Conservation (phyloP, 2,113 vertebrate species). For the Rissa tridactyla region DNA sequence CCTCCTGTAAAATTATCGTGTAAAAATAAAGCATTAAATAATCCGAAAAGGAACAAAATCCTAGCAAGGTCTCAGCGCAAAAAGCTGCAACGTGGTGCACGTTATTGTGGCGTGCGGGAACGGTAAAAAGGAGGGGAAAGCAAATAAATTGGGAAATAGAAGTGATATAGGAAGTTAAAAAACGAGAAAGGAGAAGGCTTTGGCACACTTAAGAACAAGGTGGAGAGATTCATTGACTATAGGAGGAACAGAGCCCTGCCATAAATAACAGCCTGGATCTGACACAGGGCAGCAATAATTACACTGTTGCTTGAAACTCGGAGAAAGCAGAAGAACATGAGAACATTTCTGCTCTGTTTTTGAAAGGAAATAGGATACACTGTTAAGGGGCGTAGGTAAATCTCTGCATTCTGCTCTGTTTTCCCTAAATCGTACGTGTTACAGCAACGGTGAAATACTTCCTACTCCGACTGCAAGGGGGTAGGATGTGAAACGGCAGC, state of each 20-base stretch:
- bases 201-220: background rate
- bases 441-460: background rate
- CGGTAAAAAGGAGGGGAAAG: background rate
- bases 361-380: background rate
- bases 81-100: accelerated
- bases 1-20: background rate
- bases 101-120: background rate
- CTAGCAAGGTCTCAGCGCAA: background rate
- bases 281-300: background rate
- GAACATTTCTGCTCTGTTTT: background rate
- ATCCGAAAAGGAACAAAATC: background rate
- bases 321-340: background rate
- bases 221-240: background rate
- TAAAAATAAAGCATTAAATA: background rate
- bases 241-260: background rate
- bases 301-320: background rate
- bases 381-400: background rate
- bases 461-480: background rate
- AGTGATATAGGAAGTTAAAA: background rate
- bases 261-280: background rate
- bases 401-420: background rate
- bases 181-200: background rate
- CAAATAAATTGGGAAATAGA: background rate
- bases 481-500: background rate
- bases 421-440: accelerated